Base-by-base conservation (phyloP, 92 coral and sea anemone species). In the Parazoanthus atlanticus region DNA sequence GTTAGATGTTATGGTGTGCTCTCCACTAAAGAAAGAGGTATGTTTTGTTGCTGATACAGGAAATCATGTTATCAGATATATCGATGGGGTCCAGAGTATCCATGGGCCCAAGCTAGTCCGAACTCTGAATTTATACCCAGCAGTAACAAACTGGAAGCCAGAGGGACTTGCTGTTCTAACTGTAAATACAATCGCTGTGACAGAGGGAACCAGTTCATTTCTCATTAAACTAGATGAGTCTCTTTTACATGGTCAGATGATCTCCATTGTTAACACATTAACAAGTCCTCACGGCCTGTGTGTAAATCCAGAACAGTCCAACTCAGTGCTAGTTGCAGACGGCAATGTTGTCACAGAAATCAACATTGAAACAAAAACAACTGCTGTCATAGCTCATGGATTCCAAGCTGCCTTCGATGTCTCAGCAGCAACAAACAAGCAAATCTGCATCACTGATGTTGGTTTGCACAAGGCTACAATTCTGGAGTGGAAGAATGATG, bases 11-110 rank as follows among this genome's bases (percentile, higher is more conserved):
- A 75, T 90, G 85, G 47, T 74, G 23, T 69, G 86, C 74, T 32
- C 80, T n/a, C 82, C 87, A 28, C 15, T 64, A 13, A 81, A 85
- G 75, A 78, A 79, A 69, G 93, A 87, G 40, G 76, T 91, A 65
- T 86, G 90, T 76, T 87, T 91, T 82, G 88, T 91, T 61, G 88
- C 90, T 4, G 93, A 91, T 82, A 43, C 43, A 46, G 93, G 93
- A 43, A 91, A 88, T 65, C 90, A 86, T 3, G 40, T 64, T 29
- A 88, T 91, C 82, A 84, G 85, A 12, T 86, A 79, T 40, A 90
- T 90, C 21, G 82, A 81, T 47, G 86, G 89, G 15, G 90, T 90
- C 34, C 92, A 86, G 28, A 64, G 84, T 74, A 87, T 91, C 28
- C 72, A 87, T 17, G 85, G 85, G 13, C 73, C 74, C 28, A 91